Conservation (phyloP, 2,797 vertebrate genomes). For the Psittacula echo region DNA sequence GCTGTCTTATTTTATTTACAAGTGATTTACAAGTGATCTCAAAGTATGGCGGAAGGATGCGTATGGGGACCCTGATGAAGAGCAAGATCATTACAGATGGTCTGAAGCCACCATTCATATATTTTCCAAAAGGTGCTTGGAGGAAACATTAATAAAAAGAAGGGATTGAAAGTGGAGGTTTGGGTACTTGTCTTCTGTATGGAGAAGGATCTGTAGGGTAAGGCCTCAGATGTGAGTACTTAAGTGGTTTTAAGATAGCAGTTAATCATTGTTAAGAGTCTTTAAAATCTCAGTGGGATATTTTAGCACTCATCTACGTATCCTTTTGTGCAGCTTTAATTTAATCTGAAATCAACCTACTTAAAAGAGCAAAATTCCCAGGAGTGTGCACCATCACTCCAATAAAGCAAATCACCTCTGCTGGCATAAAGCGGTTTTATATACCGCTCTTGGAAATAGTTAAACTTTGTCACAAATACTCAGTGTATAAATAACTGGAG, state of each 20-base stretch:
- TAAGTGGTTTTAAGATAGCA: slow-evolving; percentile 33
- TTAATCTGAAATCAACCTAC: slow-evolving; percentile 20
- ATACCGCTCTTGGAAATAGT: not conserved
- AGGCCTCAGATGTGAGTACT: not conserved
- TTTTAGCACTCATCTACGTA: not conserved
- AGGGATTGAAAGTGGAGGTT: not conserved
- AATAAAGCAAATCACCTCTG: not conserved
- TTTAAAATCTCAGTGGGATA: slow-evolving; percentile 32
- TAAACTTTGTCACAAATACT: not conserved
- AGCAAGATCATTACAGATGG: not conserved
- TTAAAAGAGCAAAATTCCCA: not conserved
- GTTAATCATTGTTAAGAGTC: slow-evolving; percentile 40
- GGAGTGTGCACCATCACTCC: not conserved
- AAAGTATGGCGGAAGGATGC: not conserved
- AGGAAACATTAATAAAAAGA: not conserved
- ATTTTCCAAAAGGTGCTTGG: not conserved
- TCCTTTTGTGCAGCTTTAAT: not conserved
- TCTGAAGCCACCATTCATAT: not conserved
- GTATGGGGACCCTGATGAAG: not conserved
- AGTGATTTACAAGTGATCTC: not conserved
- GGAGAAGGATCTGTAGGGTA: not conserved
- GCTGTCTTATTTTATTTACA: not conserved
- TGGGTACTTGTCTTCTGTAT: not conserved
- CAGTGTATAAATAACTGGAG: not conserved
- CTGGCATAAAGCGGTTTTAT: not conserved